Evolutionary conservation across 2,797 vertebrate genomes (phyloP).

Genomic region (Tauraco hartlaubi): DNA sequence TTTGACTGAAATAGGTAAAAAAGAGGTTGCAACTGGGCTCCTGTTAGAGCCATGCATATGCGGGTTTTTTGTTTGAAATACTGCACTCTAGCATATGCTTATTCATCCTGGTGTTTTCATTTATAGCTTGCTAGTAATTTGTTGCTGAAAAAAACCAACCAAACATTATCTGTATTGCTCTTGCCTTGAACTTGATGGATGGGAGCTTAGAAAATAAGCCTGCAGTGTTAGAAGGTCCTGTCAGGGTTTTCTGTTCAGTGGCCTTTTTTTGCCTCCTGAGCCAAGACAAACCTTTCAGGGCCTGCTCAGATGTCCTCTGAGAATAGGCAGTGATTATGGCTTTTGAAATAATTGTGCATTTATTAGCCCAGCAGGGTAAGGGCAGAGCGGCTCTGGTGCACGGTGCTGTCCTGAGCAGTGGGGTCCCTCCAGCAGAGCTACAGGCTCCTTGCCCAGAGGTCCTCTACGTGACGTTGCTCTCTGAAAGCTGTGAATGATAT

Average conservation of each 20-base stretch:
- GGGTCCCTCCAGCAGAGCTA: neutral
- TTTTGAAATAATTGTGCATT: neutral
- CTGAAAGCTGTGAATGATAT: neutral
- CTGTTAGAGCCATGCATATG: neutral
- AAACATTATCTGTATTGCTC: neutral
- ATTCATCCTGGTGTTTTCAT: neutral
- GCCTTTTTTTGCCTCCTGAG: neutral
- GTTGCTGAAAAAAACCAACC: neutral
- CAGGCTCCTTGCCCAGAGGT: neutral
- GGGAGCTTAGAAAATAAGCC: neutral
- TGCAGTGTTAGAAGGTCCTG: neutral
- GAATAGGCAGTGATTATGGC: neutral
- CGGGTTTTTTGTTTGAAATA: neutral
- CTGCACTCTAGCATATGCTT: neutral
- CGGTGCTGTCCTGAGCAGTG: neutral
- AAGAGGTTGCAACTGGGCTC: fast-evolving
- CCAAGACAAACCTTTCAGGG: neutral
- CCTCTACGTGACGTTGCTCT: neutral
- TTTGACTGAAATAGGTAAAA: neutral
- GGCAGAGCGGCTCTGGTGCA: neutral
- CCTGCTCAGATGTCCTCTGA: neutral
- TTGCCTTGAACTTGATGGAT: neutral
- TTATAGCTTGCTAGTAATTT: neutral
- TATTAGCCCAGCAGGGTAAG: neutral
- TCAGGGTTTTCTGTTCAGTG: neutral